These are phyloP conservation scores for Drosophila lacicola DNA, from an alignment of 2,888 invertebrate species.

Conservation along the genomic window DNA sequence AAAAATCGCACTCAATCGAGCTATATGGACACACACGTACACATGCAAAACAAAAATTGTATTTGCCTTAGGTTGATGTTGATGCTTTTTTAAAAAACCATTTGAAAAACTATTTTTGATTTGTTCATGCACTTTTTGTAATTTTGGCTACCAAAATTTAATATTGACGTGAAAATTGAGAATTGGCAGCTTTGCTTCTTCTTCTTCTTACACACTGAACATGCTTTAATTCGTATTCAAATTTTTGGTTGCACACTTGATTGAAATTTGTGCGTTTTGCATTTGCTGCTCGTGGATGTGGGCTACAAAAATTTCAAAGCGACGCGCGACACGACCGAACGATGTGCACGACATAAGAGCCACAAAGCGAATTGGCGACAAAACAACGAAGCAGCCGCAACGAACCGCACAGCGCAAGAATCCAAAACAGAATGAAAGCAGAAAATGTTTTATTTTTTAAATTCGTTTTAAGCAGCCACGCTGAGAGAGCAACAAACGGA, in stretches of 20 bases:
- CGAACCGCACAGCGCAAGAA: constrained; percentile 61
- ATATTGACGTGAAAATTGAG: constrained; percentile 7
- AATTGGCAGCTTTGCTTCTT: constrained; percentile 31
- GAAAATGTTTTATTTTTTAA: constrained; percentile 58
- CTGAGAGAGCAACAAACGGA: constrained; percentile 5
- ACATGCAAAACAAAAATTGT: constrained; percentile 44
- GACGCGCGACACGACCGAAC: constrained; percentile 73
- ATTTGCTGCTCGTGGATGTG: constrained; percentile 37
- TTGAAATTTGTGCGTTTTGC: constrained; percentile 35
- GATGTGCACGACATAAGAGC: constrained; percentile 83
- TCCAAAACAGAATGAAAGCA: constrained; percentile 63
- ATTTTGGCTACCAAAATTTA: constrained; percentile 28
- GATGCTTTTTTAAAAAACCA: constrained; percentile 39
- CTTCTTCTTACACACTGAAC: constrained; percentile 25
- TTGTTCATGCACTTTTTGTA: constrained; percentile 41
- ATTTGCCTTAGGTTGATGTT: constrained; percentile 40
- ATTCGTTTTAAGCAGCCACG: constrained; percentile 48
- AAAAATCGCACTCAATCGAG: constrained; percentile 39
- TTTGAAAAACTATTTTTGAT: constrained; percentile 27
- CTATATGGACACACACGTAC: constrained; percentile 34
- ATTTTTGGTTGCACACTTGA: constrained; percentile 41
- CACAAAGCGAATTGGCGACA: constrained; percentile 81
- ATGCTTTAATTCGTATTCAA: constrained; percentile 31
- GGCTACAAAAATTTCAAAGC: constrained; percentile 55
- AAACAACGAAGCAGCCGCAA: constrained; percentile 54